Base-by-base conservation (phyloP, 1,140 invertebrate genomes). In the Leptonema lineaticorne region DNA sequence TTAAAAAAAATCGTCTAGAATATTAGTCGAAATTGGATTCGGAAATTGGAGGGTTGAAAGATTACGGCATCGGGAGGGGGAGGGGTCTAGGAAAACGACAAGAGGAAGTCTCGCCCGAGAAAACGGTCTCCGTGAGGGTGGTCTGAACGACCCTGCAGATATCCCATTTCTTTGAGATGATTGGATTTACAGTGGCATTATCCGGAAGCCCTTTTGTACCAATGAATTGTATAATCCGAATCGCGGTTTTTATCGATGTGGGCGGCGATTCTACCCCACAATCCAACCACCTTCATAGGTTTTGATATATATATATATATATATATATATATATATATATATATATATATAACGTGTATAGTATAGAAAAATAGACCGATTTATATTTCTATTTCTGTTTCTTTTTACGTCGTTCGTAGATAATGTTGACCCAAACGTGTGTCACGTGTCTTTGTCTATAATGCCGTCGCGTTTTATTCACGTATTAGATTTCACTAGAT, bases 151-250 rank as follows among this genome's bases (percentile, higher is more conserved):
- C 45, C 41, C 63, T 18, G 20, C 63, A 48, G 41, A 63, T 48
- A 64, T 64, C 41, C 63, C 27, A 64, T 64, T 64, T 64, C 63
- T 64, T 64, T 64, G 63, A 64, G 63, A 64, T 64, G 63, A 64
- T 64, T 64, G 63, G 63, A 64, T 64, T 64, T 64, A 48, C 63
- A 64, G 48, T 20, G 63, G 63, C 48, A 64, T 64, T 64, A 64
- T 64, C 63, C 48, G 8, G 30, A 9, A 7, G 30, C 26, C 20
- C 46, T 53, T 64, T 64, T 64, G 63, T 64, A 64, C 45, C 45
- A 28, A 64, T 64, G 48, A 64, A 64, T 64, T 48, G 63, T 64
- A 64, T 53, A 64, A 64, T 64, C 63, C 27, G 16, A 29, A 30
- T 53, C 45, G 63, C 24, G 48, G 45, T 64, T 53, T 64, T 59